A percentile compares a stretch with the other conserved stretches of the same genome.
These are phyloP conservation scores for Plebejus anna DNA, from an alignment of 2,888 invertebrate species.

Conservation along the genomic window DNA sequence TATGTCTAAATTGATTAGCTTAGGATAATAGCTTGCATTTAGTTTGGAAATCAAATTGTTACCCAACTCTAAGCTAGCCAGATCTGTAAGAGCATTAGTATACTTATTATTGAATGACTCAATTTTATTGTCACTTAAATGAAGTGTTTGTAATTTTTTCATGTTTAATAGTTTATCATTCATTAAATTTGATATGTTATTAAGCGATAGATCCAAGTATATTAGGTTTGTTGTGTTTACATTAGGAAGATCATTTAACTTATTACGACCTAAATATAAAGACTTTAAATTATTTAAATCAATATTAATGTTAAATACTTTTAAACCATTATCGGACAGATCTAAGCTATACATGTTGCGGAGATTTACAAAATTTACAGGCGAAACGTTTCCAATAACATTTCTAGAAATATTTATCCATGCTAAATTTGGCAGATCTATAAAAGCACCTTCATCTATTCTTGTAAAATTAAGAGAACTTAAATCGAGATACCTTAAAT, in stretches of 20 bases:
- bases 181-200: conserved; percentile 47
- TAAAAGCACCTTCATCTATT: conserved; percentile 54
- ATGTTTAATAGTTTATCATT: conserved; percentile 43
- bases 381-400: conserved; percentile 48
- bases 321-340: conserved; percentile 55
- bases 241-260: conserved; percentile 42
- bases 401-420: conserved; percentile 62
- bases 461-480: conserved; percentile 52
- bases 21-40: conserved; percentile 53
- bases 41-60: conserved; percentile 53
- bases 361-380: conserved; percentile 54
- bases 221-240: conserved; percentile 32
- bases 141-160: conserved; percentile 50
- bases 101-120: conserved; percentile 52
- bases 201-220: conserved; percentile 56
- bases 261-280: conserved; percentile 57
- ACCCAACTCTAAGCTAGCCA: conserved; percentile 53
- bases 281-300: conserved; percentile 53
- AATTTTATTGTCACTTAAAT: conserved; percentile 54
- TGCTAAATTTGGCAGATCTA: conserved; percentile 55
- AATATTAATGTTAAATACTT: conserved; percentile 45
- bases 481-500: conserved; percentile 56
- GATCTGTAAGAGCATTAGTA: conserved; percentile 49
- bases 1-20: conserved; percentile 53
- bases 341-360: conserved; percentile 62